A percentile compares a stretch with the other conserved stretches of the same genome.
Conservation (phyloP, 2,888 invertebrate species). For the Lamellibrachia columna region DNA sequence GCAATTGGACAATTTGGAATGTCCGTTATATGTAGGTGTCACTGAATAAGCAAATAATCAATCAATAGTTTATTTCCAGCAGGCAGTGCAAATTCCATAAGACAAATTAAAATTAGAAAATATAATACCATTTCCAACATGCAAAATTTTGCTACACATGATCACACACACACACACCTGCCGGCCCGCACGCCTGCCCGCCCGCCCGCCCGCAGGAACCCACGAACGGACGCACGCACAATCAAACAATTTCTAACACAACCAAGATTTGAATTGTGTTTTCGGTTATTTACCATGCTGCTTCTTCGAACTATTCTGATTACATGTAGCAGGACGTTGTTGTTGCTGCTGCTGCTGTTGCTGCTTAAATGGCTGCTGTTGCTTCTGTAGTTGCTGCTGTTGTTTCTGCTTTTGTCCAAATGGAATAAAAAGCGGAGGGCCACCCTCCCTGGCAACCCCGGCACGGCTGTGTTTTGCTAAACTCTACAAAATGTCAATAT, state of each 20-base stretch:
- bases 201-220: no score
- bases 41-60: no score
- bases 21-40: no score
- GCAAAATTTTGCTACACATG: neutral
- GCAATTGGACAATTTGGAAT: no score
- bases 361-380: neutral
- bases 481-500: constrained; percentile 43
- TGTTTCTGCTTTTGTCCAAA: constrained; percentile 77
- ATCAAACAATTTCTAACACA: no score
- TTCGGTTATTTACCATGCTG: neutral
- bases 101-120: neutral
- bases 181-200: no score
- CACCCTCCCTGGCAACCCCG: constrained; percentile 75
- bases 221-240: no score
- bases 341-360: neutral
- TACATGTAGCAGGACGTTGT: neutral
- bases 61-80: no score
- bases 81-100: neutral
- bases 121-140: neutral
- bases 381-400: constrained; percentile 27
- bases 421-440: constrained; percentile 89
- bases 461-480: constrained; percentile 55
- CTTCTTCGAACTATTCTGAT: neutral
- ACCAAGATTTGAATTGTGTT: no score
- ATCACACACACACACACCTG: no score